Evolutionary conservation across 2,113 vertebrate genomes (phyloP).

Genomic region (Neopipo cinnamomea): DNA sequence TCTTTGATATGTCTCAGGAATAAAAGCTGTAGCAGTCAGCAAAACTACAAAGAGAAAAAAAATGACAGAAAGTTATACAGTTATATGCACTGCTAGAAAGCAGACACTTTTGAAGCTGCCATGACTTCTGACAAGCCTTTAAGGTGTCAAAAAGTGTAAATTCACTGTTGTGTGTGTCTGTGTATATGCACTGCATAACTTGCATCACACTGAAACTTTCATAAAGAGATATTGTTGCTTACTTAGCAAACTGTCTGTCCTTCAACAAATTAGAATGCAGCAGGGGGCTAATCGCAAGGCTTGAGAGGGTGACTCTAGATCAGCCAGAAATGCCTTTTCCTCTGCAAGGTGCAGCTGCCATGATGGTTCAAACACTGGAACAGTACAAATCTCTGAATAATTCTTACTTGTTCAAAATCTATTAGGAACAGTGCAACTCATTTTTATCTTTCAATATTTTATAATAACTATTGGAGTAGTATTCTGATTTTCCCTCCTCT

Average conservation of each 20-base stretch:
- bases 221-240: constrained; percentile 7
- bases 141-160: constrained; percentile 41
- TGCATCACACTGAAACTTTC: not conserved
- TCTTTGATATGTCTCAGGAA: constrained; percentile 39
- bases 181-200: not conserved
- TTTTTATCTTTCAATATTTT: not conserved
- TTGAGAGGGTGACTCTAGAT: not conserved
- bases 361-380: not conserved
- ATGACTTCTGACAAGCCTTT: constrained; percentile 40
- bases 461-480: not conserved
- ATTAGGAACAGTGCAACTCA: not conserved
- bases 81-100: not conserved
- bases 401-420: not conserved
- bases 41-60: constrained; percentile 47
- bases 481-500: not conserved
- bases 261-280: not conserved
- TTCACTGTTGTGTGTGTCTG: not conserved
- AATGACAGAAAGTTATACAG: not conserved
- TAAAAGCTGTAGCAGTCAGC: constrained; percentile 41
- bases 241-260: not conserved
- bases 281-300: not conserved
- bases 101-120: constrained; percentile 40
- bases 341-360: not conserved
- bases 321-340: not conserved
- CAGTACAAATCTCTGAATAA: not conserved